Evolutionary conservation across 2,888 invertebrate genomes (phyloP), one percentile per base, ranked within the genome.

Genomic region (Polydrusus cervinus): DNA sequence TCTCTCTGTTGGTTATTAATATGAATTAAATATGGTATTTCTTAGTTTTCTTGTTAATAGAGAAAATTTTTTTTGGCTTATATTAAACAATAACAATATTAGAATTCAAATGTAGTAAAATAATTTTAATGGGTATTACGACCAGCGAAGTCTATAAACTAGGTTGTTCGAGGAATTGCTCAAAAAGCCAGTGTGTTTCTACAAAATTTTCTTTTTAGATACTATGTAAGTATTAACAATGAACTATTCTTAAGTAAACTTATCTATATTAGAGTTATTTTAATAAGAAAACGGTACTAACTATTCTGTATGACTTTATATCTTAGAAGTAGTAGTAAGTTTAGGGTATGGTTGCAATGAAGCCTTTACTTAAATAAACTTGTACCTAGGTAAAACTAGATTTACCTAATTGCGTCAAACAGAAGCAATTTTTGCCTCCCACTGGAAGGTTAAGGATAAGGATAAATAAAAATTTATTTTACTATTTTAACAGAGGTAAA

Each of bases 241-340:
- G 72, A 72, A 76, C 76, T 76, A 76, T 51, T 67, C 43, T 57
- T 76, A 64, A 68, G 71, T 43, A 55, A 71, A 43, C 57, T 45
- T 64, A 67, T 40, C 45, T 62, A 51, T 51, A 72, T 64, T 67
- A 62, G 57, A 65, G 34, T 49, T 76, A 74, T 74, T 76, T 70
- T 76, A 76, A 65, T 76, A 69, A 76, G 30, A 71, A 71, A 76
- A 76, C 76, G 76, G 76, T 76, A 76, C 76, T 76, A 76, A 76
- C 57, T 67, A 61, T 70, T 70, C 70, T 68, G 47, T 68, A 68
- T 45, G 55, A 53, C 43, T 69, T 64, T 66, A 55, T 38, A 66
- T 47, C 55, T 43, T 74, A 64, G 69, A 55, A 51, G n/a, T 34
- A 68, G 47, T 64, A 47, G 64, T 18, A 38, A 38, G 38, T 66